Evolutionary conservation across 1,140 invertebrate species (phyloP), one percentile per base, ranked within the genome.

Genomic region (Saccostrea glomerata): DNA sequence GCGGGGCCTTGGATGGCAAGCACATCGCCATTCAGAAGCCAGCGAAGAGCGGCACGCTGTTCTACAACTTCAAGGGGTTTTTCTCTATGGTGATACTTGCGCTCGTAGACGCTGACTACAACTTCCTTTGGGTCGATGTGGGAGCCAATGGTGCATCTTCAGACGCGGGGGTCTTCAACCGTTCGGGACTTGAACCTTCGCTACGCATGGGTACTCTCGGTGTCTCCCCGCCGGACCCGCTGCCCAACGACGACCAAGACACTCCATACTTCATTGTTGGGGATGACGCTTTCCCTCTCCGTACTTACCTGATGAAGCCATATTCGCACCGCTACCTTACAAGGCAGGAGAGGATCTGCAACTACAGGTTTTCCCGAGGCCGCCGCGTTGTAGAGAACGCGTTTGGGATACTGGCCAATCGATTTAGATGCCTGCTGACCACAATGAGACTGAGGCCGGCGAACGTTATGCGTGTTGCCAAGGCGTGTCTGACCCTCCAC

Each of bases 41-140:
- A 12, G 4, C 12, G 13, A 58, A 58, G 11, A 17, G 56, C 11
- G 56, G 56, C 17, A 12, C 56, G 13, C 56, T 58, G 40, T 58
- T 6, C 11, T 58, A 58, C 56, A 11, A 17, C 73, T 82, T 15
- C 73, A 58, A 58, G 17, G 11, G 17, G 56, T 58, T 58, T 11
- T 17, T 15, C 56, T 58, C 56, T 12, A 15, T 58, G 17, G 40
- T 47, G 40, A 47, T 47, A 6, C 40, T 95, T 82, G 92, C 92
- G 63, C 56, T 95, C 60, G 93, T 92, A 30, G 93, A 95, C 90
- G 92, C 92, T 20, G 89, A 94, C 85, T 95, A 95, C 86, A 89
- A 91, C 40, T 95, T 95, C 88, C 86, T 94, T 54, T 93, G 89
- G 85, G 88, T 86, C 2, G 73, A 91, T 30, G 73, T 91, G 66